Conservation (phyloP, 2,797 vertebrate genomes). For the Poliocrania exsul region DNA sequence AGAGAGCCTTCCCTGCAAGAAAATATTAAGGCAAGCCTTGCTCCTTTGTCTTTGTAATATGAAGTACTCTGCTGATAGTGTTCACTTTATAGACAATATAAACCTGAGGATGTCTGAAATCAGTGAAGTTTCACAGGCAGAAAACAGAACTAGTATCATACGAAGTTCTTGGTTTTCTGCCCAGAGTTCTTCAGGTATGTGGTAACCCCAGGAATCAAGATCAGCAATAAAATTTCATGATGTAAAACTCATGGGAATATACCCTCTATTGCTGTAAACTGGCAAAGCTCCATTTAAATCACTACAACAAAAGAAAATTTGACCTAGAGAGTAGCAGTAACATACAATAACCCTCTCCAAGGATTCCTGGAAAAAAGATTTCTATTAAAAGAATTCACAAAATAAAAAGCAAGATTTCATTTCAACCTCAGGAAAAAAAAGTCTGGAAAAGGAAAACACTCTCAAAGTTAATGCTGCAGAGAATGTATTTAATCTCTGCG, state of each 20-base stretch:
- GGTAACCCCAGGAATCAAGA: constrained; percentile 22
- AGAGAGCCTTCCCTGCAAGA: not conserved
- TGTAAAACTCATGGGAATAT: constrained; percentile 27
- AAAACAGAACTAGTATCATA: constrained; percentile 13
- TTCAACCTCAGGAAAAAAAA: not conserved
- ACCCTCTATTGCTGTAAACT: not conserved
- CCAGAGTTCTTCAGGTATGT: constrained; percentile 38
- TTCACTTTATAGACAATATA: not conserved
- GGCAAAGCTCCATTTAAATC: constrained; percentile 31
- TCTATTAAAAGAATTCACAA: constrained; percentile 41
- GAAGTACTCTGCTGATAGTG: not conserved
- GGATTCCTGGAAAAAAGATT: constrained; percentile 23
- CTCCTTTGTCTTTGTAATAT: not conserved
- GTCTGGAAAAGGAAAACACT: not conserved
- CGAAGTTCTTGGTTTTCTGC: constrained; percentile 22
- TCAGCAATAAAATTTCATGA: constrained; percentile 43
- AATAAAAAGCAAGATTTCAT: constrained; percentile 12
- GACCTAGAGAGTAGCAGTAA: constrained; percentile 13
- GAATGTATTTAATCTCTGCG: not conserved
- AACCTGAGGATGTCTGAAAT: constrained; percentile 13
- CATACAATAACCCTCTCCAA: not conserved
- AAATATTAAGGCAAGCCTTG: not conserved
- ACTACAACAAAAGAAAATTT: constrained; percentile 17
- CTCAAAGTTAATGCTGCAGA: not conserved
- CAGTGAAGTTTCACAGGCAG: not conserved